Evolutionary conservation across 2,888 invertebrate species (phyloP), one percentile per base, ranked within the genome.

Genomic region (Leptothorax acervorum): DNA sequence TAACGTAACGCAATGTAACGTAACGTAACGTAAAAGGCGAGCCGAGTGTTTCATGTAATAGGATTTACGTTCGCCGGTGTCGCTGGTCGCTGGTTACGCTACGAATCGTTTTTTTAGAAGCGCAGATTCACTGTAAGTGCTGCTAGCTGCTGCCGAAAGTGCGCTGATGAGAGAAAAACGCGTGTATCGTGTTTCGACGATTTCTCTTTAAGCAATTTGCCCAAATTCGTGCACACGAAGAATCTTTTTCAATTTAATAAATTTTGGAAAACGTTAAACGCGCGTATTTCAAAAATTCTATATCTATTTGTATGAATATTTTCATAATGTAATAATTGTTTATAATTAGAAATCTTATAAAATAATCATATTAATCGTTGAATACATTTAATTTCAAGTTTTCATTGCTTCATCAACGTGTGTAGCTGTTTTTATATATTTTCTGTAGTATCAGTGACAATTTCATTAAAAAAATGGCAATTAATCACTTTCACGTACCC

Each of bases 21-120:
- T 75, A 76, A 76, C 76, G 45, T 68, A 78, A 70, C 31, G 74
- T 73, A 79, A 79, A 81, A 73, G 74, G 60, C 75, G 39, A 70
- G 28, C 45, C 45, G 70, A 35, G 73, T n/a, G 73, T 73, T 48
- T 71, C 79, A 60, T 39, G 79, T 60, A 81, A 81, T 81, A 39
- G 18, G 48, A 81, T 48, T 62, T 48, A 45, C 51, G 42, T 42
- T 73, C 12, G 31, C 45, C n/a, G 42, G 31, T 42, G 42, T 57
- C 11, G 55, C 45, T 12, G 12, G 42, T 57, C 11, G 55, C 45
- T 12, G 12, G 35, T 79, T 79, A 23, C 79, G 74, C 73, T 57
- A 79, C 15, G 35, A 62, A 3, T 31, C 31, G 11, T 31, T 73
- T 57, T 55, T 60, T 71, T 18, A 8, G 23, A 39, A n/a, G 35